These are phyloP conservation scores for Listronotus bonariensis DNA, from an alignment of 1,140 invertebrate species.

Conservation along the genomic window DNA sequence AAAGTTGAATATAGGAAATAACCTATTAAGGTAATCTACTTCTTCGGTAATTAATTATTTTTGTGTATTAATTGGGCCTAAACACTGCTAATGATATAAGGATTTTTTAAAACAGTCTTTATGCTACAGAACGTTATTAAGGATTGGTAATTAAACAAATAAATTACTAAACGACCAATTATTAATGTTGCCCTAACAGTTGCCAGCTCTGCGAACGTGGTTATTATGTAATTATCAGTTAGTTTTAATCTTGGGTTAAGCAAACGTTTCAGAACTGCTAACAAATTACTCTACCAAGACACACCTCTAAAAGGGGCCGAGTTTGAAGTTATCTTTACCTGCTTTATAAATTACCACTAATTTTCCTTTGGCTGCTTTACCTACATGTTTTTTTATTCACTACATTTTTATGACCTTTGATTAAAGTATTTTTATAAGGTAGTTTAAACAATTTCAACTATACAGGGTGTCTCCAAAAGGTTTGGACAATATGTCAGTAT, in stretches of 20 bases:
- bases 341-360: conserved; percentile 44
- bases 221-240: conserved; percentile 59
- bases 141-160: conserved; percentile 58
- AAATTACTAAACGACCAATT: conserved; percentile 57
- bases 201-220: conserved; percentile 52
- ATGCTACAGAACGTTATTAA: conserved; percentile 42
- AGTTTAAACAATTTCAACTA: too few relatives aligned
- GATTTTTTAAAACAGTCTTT: conserved; percentile 19
- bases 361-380: conserved; percentile 36
- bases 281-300: conserved; percentile 51
- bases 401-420: conserved; percentile 6
- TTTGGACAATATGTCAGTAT: too few relatives aligned
- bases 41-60: too few relatives aligned
- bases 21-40: background rate
- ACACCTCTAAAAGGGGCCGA: conserved; percentile 36
- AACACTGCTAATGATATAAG: conserved; percentile 9
- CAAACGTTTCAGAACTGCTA: conserved; percentile 54
- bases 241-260: conserved; percentile 57
- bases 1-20: background rate
- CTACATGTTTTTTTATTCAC: conserved; percentile 14
- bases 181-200: conserved; percentile 56
- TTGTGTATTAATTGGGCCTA: too few relatives aligned
- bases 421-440: background rate
- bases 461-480: too few relatives aligned
- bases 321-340: conserved; percentile 32